Conservation (phyloP, 2,888 invertebrate genomes). For the Resseliella maxima region DNA sequence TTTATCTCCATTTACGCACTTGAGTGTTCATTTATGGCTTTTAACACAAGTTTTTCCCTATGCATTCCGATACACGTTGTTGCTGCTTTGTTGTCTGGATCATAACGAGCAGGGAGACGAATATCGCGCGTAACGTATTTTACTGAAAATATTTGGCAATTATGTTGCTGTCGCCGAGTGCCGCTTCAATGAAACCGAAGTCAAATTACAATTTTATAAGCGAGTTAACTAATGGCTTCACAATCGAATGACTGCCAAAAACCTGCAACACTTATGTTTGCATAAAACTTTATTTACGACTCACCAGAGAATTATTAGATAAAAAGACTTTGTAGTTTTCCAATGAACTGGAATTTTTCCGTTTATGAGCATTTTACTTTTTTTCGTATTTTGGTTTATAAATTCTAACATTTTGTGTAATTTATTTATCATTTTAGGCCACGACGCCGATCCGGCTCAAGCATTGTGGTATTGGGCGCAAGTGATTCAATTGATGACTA, state of each 20-base stretch:
- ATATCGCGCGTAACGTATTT: neutral
- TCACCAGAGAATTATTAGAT: neutral
- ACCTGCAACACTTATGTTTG: neutral
- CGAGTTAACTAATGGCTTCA: neutral
- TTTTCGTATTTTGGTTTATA: neutral
- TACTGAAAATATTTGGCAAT: neutral
- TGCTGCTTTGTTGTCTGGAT: neutral
- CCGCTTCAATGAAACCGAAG: neutral
- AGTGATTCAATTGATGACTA: constrained; percentile 74
- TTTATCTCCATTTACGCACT: constrained; percentile 14
- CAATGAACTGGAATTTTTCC: no score
- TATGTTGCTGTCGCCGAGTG: neutral
- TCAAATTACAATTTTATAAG: neutral
- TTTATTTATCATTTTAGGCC: constrained; percentile 72
- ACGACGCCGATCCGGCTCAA: constrained; percentile 81
- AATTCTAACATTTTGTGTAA: neutral
- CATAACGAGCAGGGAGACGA: neutral
- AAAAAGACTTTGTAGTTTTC: neutral
- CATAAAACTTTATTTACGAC: neutral
- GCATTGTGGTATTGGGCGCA: constrained; percentile 78
- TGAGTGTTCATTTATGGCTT: constrained; percentile 14
- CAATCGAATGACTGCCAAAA: neutral
- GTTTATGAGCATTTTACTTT: neutral
- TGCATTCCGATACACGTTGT: constrained; percentile 1
- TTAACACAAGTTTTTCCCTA: neutral